Evolutionary conservation across 1,140 invertebrate species (phyloP), one percentile per base, ranked within the genome.

Genomic region (Aphaenogaster ashmeadi): DNA sequence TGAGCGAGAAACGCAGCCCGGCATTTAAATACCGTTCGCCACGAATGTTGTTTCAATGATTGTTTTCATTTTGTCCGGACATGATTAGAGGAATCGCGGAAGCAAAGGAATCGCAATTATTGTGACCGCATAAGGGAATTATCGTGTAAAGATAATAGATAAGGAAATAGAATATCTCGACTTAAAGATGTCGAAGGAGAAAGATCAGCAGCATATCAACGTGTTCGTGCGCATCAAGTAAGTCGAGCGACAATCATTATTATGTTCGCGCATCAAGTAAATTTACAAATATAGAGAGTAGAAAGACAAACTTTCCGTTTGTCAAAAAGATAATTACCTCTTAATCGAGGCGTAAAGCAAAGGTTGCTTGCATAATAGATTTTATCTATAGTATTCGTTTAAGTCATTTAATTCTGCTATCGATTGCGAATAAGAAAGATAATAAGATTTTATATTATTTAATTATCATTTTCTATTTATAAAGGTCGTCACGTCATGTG

Each of bases 151-250:
- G 18, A 54, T 54, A 54, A 54, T 54, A 5, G 15, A 54, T 54
- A 66, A 66, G 18, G n/a, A 41, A 18, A 66, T 41, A 41, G 15
- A 66, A 15, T 21, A 71, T 50, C 5, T 7, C 44, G 6, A 33
- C 2, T 8, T 0, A 11, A 67, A 3, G 38, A 67, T 67, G 64
- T 44, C 38, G n/a, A 62, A 15, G 58, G 27, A 71, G 3, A 71
- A 71, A 15, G 13, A 71, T 50, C 67, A 71, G 41, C 9, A 50
- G 41, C 9, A 50, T 50, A 47, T 71, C 6, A 71, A 71, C 2
- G 44, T 71, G 8, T 71, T 71, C 13, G 67, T 71, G 44, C 67
- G 67, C 13, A 47, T 71, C 21, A 71, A 71, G 67, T 71, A 50
- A 71, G 67, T 71, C 5, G 7, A 3, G 2, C 21, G 13, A 21